phyloP scores from a whole-genome alignment of 2,888 invertebrate genomes.

The Archips xylosteana region DNA sequence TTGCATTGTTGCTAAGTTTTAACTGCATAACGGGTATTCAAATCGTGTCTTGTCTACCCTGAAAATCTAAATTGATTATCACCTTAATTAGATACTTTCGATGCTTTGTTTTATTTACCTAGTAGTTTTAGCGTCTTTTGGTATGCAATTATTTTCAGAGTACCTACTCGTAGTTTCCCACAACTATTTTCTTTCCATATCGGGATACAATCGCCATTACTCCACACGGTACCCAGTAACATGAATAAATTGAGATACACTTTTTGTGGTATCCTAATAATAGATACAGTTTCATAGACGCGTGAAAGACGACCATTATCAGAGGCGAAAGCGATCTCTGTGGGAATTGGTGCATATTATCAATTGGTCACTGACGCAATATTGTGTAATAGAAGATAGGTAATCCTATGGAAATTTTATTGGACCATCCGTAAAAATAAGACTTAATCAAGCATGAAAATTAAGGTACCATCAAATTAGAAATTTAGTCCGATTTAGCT shows the following conservation, averaged over 20 bases:
- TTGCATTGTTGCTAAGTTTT: constrained; percentile 18
- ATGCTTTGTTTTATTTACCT: not conserved
- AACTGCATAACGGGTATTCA: constrained; percentile 8
- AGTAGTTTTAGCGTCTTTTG: not conserved
- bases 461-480: constrained; percentile 11
- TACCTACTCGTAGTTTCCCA: not conserved
- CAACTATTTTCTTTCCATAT: not conserved
- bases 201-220: constrained; percentile 12
- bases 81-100: constrained; percentile 4
- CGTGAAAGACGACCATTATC: constrained; percentile 35
- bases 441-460: constrained; percentile 14
- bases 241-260: constrained; percentile 15
- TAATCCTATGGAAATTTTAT: constrained; percentile 27
- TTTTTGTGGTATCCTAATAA: constrained; percentile 33
- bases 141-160: not conserved
- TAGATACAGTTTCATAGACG: constrained; percentile 24
- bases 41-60: not conserved
- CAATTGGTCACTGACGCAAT: constrained; percentile 41
- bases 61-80: constrained; percentile 5
- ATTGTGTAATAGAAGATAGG: constrained; percentile 27
- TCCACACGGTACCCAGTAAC: not conserved
- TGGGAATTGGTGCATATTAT: constrained; percentile 42
- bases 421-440: constrained; percentile 31
- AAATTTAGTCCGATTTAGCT: not conserved
- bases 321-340: constrained; percentile 24